A percentile compares a stretch with the other conserved stretches of the same genome.
Evolutionary conservation across 2,113 vertebrate genomes (phyloP).

Genomic region (Lophius piscatorius): DNA sequence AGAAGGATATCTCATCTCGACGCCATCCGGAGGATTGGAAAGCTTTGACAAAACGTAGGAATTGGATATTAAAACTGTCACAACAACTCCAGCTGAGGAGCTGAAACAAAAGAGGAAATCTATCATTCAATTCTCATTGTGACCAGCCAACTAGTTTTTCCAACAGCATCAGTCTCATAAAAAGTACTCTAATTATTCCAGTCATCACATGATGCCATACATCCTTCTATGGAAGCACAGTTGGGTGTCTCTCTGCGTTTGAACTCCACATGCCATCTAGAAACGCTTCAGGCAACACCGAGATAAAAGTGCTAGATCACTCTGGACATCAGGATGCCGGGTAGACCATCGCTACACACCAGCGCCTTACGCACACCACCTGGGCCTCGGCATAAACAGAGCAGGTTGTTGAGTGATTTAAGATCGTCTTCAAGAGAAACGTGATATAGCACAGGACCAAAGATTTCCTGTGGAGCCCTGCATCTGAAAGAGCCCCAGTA

Average conservation of each 20-base stretch:
- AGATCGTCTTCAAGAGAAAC: conserved; percentile 56
- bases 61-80: too few relatives aligned
- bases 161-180: too few relatives aligned
- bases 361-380: conserved; percentile 28
- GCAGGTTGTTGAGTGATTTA: conserved; percentile 46
- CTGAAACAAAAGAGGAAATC: conserved; percentile 6
- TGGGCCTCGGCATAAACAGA: conserved; percentile 37
- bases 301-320: conserved; percentile 51
- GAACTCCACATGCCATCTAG: conserved; percentile 57
- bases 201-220: too few relatives aligned
- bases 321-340: conserved; percentile 20
- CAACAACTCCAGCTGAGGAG: too few relatives aligned
- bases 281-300: conserved; percentile 38
- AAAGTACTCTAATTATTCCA: too few relatives aligned
- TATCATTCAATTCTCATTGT: too few relatives aligned
- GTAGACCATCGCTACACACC: conserved; percentile 28
- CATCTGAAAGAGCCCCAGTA: conserved; percentile 45
- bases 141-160: too few relatives aligned
- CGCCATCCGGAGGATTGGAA: conserved; percentile 29
- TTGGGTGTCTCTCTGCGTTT: conserved; percentile 46
- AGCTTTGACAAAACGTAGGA: too few relatives aligned
- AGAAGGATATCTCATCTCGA: conserved; percentile 28
- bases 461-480: conserved; percentile 56
- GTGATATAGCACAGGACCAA: conserved; percentile 47
- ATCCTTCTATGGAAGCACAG: conserved; percentile 43